These are phyloP conservation scores for Pipistrellus nathusii DNA, from an alignment of 2,797 vertebrate genomes.

Conservation along the genomic window DNA sequence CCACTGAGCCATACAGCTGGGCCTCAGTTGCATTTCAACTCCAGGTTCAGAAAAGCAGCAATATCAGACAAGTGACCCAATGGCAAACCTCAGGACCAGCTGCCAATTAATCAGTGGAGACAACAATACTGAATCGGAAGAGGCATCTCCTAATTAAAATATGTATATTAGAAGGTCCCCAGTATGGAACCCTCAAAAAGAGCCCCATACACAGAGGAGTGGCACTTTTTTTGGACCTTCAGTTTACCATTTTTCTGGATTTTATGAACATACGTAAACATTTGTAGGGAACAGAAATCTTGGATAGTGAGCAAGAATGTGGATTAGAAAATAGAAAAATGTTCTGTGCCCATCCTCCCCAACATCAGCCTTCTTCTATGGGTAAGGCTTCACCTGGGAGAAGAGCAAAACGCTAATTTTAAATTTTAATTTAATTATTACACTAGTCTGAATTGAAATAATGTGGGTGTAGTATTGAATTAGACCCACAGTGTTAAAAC, in stretches of 20 bases:
- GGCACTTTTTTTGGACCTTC: background rate
- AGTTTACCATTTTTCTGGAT: background rate
- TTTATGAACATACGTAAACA: background rate
- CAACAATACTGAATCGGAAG: background rate
- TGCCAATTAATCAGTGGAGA: too few relatives aligned
- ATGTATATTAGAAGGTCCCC: background rate
- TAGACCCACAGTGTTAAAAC: background rate
- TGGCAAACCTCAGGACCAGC: too few relatives aligned
- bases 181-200: background rate
- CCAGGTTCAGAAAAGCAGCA: too few relatives aligned
- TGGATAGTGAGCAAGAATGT: background rate
- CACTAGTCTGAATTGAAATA: background rate
- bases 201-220: background rate
- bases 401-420: constrained; percentile 9
- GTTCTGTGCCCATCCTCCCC: background rate
- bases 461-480: background rate
- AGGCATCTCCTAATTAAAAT: constrained; percentile 40
- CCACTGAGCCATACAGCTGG: too few relatives aligned
- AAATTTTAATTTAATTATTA: constrained; percentile 4
- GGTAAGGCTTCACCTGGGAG: background rate
- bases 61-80: too few relatives aligned
- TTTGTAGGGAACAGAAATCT: background rate
- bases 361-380: background rate
- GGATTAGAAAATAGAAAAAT: background rate
- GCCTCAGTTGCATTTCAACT: too few relatives aligned